phyloP scores from a whole-genome alignment of 1,140 invertebrate species.

The Lethocerus indicus region DNA sequence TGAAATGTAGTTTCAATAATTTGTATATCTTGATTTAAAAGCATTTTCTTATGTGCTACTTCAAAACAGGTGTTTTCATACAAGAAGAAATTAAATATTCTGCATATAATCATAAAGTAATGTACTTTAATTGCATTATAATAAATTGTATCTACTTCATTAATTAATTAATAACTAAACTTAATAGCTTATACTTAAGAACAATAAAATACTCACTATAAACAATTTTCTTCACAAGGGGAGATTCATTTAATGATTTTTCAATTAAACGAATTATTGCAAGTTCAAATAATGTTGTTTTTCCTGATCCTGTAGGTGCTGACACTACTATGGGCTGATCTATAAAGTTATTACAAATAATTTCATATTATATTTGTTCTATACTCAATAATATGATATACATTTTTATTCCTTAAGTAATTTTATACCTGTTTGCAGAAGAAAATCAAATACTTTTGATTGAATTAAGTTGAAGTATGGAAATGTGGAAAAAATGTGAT shows the following conservation, averaged over 20 bases:
- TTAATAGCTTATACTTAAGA: background rate
- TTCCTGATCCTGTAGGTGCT: constrained; percentile 66
- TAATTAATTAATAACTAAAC: no score
- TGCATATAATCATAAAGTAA: no score
- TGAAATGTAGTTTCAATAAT: no score
- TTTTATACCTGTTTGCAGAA: background rate
- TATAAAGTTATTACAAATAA: constrained; percentile 24
- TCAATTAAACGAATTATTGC: constrained; percentile 49
- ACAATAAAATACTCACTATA: constrained; percentile 32
- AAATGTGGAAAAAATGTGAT: constrained; percentile 1
- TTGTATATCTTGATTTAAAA: no score
- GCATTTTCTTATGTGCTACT: no score
- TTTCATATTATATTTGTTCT: background rate
- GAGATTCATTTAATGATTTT: constrained; percentile 24
- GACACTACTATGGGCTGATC: constrained; percentile 55
- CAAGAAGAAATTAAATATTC: no score
- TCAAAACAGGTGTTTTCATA: no score
- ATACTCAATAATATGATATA: background rate
- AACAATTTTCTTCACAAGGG: constrained; percentile 37
- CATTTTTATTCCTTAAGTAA: background rate
- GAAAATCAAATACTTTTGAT: background rate
- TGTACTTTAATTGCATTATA: no score
- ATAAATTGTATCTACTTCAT: no score
- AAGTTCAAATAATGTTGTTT: constrained; percentile 67
- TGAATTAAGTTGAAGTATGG: constrained; percentile 1